These are phyloP conservation scores for Ammodytes dubius DNA, from an alignment of 2,113 vertebrate genomes.

Conservation along the genomic window DNA sequence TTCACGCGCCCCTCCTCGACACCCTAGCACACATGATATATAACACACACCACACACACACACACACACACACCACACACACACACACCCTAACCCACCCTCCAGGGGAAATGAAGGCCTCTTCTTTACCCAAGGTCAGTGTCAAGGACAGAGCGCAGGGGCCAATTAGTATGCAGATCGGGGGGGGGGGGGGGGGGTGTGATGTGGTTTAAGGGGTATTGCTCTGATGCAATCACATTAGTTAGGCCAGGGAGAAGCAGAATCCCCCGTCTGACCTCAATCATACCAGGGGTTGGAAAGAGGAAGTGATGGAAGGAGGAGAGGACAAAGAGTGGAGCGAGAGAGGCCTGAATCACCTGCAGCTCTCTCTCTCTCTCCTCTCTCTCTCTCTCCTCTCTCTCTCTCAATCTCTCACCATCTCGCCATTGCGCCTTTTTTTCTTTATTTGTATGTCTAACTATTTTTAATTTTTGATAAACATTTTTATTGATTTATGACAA, in stretches of 20 bases:
- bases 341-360: slow-evolving; percentile 45
- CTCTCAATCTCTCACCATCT: slow-evolving; percentile 25
- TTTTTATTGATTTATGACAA: too few relatives aligned
- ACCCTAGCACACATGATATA: background rate
- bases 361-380: background rate
- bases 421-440: background rate
- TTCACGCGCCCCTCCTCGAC: background rate
- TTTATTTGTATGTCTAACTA: slow-evolving; percentile 6
- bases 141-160: slow-evolving; percentile 86
- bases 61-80: background rate
- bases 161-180: slow-evolving; percentile 98
- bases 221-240: slow-evolving; percentile 97
- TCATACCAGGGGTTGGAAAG: slow-evolving; percentile 84
- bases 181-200: slow-evolving; percentile 67
- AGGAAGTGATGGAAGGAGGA: slow-evolving; percentile 51
- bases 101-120: slow-evolving; percentile 87
- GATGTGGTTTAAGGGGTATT: slow-evolving; percentile 94
- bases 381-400: too few relatives aligned
- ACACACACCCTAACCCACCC: slow-evolving; percentile 7
- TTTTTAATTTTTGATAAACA: too few relatives aligned
- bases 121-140: slow-evolving; percentile 87
- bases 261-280: slow-evolving; percentile 92
- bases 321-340: slow-evolving; percentile 2
- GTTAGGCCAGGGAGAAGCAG: slow-evolving; percentile 88
- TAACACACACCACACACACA: background rate